Percentiles rank a stretch among this genome's conserved stretches.
These are phyloP conservation scores for Phyllotis vaccarum DNA, from an alignment of 2,797 vertebrate species.

Conservation along the genomic window DNA sequence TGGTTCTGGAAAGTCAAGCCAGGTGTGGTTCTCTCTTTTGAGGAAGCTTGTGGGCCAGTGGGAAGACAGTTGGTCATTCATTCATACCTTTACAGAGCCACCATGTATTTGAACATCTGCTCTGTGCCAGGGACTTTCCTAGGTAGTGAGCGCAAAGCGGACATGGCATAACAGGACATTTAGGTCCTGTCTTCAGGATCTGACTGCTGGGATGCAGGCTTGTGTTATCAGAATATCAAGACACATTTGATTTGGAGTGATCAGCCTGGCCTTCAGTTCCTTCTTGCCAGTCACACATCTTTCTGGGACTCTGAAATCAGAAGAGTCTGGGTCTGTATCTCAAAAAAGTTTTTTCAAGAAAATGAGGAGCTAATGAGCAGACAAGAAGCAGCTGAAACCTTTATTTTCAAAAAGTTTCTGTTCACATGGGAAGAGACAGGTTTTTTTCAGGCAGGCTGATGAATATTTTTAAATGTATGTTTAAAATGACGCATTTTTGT, in stretches of 20 bases:
- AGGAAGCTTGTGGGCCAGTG: background rate
- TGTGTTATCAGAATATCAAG: background rate
- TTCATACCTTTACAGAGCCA: background rate
- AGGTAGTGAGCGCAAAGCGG: background rate
- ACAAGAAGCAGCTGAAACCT: background rate
- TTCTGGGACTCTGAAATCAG: background rate
- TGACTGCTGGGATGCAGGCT: background rate
- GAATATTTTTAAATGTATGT: background rate
- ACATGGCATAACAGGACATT: background rate
- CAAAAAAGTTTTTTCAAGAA: background rate
- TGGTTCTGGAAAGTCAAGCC: background rate
- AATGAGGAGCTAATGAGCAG: background rate
- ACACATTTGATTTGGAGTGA: background rate
- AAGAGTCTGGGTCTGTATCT: background rate
- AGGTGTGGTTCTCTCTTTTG: background rate
- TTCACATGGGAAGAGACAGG: background rate
- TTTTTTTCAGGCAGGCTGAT: background rate
- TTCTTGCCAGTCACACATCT: background rate
- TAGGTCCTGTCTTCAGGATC: too few species aligned
- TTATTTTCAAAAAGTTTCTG: background rate
- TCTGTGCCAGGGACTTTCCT: background rate
- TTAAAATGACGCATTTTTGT: background rate
- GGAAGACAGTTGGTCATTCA: background rate
- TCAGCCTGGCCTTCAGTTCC: background rate
- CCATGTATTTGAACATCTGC: background rate